A percentile compares a stretch with the other conserved stretches of the same genome.
Conservation (phyloP, 2,888 invertebrate species). For the Polylopha cassiicola region DNA sequence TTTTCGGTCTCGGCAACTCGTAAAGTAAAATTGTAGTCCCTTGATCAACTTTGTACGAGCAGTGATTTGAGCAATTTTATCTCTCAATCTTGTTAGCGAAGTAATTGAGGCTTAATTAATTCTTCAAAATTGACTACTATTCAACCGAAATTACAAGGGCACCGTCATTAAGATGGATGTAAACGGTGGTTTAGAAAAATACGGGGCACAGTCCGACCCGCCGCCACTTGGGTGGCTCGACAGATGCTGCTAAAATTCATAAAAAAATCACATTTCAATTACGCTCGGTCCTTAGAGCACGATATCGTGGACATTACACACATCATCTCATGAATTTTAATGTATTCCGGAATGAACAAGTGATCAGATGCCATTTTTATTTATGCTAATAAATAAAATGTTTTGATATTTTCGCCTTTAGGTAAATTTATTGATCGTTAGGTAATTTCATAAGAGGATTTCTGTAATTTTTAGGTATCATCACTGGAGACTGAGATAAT, state of each 20-base stretch:
- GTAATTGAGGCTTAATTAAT: slow-evolving; percentile 39
- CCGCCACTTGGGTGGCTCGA: slow-evolving; percentile 50
- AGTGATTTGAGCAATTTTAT: slow-evolving; percentile 28
- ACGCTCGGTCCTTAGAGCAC: slow-evolving; percentile 46
- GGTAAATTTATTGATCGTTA: not conserved
- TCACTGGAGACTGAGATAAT: no score
- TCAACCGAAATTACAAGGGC: slow-evolving; percentile 40
- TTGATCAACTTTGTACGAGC: no score
- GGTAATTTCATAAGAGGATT: no score
- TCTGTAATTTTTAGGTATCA: no score
- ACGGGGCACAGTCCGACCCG: slow-evolving; percentile 5
- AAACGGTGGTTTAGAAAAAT: slow-evolving; percentile 23
- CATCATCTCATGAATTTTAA: slow-evolving; percentile 55
- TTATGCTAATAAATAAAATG: slow-evolving; percentile 16
- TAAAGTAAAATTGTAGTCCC: slow-evolving; percentile 6
- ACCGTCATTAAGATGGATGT: slow-evolving; percentile 28
- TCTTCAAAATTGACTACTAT: slow-evolving; percentile 35
- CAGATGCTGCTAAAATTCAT: slow-evolving; percentile 50
- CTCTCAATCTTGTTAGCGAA: slow-evolving; percentile 36
- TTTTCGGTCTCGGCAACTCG: not conserved
- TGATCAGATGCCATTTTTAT: slow-evolving; percentile 19
- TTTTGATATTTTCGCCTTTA: not conserved
- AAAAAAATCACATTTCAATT: slow-evolving; percentile 56
- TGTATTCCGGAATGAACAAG: slow-evolving; percentile 30
- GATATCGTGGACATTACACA: slow-evolving; percentile 44